These are phyloP conservation scores for Epinotia brunnichana DNA, from an alignment of 2,888 invertebrate species.

Conservation along the genomic window DNA sequence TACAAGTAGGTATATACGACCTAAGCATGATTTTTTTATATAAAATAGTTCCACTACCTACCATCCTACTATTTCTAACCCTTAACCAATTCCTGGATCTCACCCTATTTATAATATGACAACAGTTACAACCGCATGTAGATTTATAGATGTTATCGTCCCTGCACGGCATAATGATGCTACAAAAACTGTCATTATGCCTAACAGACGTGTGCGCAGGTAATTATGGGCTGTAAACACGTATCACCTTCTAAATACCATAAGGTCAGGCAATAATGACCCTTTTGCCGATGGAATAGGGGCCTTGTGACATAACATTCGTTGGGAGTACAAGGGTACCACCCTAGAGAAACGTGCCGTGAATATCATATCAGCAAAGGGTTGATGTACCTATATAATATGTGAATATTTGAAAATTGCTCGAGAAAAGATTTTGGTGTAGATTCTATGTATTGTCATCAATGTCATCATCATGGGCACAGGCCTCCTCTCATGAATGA, in stretches of 20 bases:
- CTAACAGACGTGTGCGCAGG: constrained; percentile 54
- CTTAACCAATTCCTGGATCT: constrained; percentile 11
- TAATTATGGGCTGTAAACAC: constrained; percentile 65
- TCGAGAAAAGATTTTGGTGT: constrained; percentile 11
- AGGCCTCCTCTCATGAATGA: too few relatives aligned
- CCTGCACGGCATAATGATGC: constrained; percentile 24
- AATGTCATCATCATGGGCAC: too few relatives aligned
- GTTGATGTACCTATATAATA: constrained; percentile 26
- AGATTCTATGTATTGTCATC: too few relatives aligned
- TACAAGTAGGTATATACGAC: too few relatives aligned
- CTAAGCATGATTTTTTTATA: too few relatives aligned
- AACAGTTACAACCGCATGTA: constrained; percentile 11
- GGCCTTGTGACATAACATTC: not conserved
- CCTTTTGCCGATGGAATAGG: not conserved
- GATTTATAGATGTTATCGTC: constrained; percentile 4
- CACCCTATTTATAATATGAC: constrained; percentile 6
- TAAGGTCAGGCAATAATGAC: constrained; percentile 7
- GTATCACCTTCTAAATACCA: constrained; percentile 48
- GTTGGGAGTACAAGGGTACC: constrained; percentile 51
- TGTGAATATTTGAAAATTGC: constrained; percentile 34
- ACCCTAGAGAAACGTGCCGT: constrained; percentile 64
- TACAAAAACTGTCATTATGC: constrained; percentile 45
- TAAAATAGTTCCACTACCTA: not conserved
- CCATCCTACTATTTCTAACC: not conserved
- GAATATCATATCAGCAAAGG: constrained; percentile 53